A percentile compares a stretch with the other conserved stretches of the same genome.
Conservation (phyloP, 2,888 invertebrate genomes). For the Eupithecia tripunctaria region DNA sequence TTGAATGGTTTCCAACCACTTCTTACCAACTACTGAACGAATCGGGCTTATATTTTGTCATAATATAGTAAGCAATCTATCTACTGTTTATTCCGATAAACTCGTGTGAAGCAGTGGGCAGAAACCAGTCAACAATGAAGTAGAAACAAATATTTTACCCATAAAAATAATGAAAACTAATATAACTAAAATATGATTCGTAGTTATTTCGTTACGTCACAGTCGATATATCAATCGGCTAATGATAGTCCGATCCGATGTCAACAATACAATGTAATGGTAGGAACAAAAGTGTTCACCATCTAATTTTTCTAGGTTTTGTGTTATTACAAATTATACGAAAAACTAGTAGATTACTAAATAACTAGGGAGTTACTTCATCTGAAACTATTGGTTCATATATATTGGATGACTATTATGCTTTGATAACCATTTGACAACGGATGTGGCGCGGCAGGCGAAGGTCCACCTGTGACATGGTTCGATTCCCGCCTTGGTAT, state of each 20-base stretch:
- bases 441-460: no score
- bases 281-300: conserved; percentile 35
- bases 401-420: no score
- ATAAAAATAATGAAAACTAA: conserved; percentile 42
- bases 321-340: background rate
- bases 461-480: no score
- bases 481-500: no score
- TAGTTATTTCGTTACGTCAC: conserved; percentile 57
- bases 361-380: no score
- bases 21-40: background rate
- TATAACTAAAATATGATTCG: conserved; percentile 43
- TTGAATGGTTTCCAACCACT: background rate
- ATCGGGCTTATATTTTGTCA: background rate
- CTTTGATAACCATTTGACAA: no score
- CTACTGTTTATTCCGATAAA: background rate
- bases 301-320: background rate
- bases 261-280: conserved; percentile 58
- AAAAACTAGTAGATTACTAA: background rate
- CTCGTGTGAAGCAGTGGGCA: background rate
- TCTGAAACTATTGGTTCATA: no score
- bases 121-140: background rate
- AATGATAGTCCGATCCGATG: conserved; percentile 69
- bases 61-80: background rate
- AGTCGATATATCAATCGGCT: conserved; percentile 71
- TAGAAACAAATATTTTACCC: conserved; percentile 14